Conservation (phyloP, 2,797 vertebrate species). For the Tamandua tetradactyla region DNA sequence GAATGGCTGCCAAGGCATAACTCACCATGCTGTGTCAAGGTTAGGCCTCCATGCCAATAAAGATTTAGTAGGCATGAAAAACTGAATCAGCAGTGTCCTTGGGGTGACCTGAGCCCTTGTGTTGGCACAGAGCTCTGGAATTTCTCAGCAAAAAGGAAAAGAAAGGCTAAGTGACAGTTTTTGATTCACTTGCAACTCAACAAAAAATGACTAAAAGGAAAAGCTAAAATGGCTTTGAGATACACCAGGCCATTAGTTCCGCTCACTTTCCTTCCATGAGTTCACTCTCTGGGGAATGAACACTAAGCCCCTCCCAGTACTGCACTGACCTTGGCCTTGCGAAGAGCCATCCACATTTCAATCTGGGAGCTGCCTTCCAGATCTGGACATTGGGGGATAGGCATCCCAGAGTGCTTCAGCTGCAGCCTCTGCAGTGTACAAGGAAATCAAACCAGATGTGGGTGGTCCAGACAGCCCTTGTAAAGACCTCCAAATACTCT, state of each 20-base stretch:
- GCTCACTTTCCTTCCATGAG: neutral
- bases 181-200: neutral
- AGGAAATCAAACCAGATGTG: neutral
- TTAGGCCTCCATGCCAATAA: constrained; percentile 83
- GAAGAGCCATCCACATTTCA: neutral
- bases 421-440: neutral
- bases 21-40: constrained; percentile 83
- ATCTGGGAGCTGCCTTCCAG: neutral
- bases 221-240: neutral
- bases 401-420: neutral
- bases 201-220: neutral
- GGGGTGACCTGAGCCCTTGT: constrained; percentile 80
- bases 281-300: neutral
- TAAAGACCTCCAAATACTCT: neutral
- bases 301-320: neutral
- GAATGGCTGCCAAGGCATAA: constrained; percentile 74
- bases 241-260: neutral
- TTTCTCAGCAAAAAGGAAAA: constrained; percentile 71
- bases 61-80: constrained; percentile 86
- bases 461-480: neutral
- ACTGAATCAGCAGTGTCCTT: constrained; percentile 85
- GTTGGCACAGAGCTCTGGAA: constrained; percentile 72
- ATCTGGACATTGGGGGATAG: neutral
- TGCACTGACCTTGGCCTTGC: neutral
- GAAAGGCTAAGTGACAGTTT: constrained; percentile 59